Evolutionary conservation across 2,888 invertebrate genomes (phyloP), one percentile per base, ranked within the genome.

Genomic region (Yponomeuta evonymella): DNA sequence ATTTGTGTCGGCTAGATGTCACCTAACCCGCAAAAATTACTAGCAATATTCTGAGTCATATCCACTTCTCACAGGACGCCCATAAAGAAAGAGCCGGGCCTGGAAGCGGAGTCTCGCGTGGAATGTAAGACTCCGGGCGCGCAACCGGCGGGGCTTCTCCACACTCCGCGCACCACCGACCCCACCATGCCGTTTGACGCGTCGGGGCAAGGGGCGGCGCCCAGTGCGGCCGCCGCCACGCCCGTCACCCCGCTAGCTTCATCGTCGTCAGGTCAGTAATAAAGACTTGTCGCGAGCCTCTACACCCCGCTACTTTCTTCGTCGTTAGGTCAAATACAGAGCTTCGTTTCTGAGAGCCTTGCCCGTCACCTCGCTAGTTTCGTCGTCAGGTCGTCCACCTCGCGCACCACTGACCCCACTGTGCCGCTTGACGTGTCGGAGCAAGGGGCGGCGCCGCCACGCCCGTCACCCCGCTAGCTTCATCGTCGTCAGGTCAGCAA

Each of bases 331-430:
- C 33, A 5, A 23, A 23, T 23, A 23, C 23, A 23, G 23, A 23
- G 23, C 23, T 23, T 23, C 23, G 23, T 23, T 23, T 23, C 23
- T 23, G 23, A 23, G 23, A 23, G 23, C 23, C 23, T 23, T 23
- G 23, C 23, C 23, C 23, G 23, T 23, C 23, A 23, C 23, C 23
- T 23, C 23, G 23, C 23, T 23, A 23, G 23, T 1, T 23, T 23
- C 23, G 23, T 23, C 23, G 23, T 23, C 23, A 23, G 23, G 23
- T 23, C 23, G 23, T 23, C 23, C 73, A 77, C 87, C 79, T 90
- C 90, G 70, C 86, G 90, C 81, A 86, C 86, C 69, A 89, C 89
- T 23, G 91, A 90, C 82, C 90, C 90, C 79, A 91, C 91, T 76
- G 80, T 90, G 77, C 86, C 90, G 76, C 80, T 84, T 73, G 77